phyloP scores from a whole-genome alignment of 2,797 vertebrate species.

The Pantherophis vulpinus region DNA sequence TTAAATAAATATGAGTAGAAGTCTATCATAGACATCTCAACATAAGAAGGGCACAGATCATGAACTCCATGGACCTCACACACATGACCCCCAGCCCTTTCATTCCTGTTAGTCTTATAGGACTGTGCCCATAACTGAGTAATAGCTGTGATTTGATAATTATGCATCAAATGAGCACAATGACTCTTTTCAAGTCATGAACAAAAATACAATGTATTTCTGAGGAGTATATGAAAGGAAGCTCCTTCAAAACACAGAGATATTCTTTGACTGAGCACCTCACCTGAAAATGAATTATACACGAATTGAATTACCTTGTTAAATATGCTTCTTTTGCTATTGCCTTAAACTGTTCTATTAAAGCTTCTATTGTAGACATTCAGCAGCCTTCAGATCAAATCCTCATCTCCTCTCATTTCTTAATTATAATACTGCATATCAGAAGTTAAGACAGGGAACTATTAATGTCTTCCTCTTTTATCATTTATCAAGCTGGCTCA shows the following conservation, averaged over 20 bases:
- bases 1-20: neutral
- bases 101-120: neutral
- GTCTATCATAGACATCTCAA: neutral
- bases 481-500: conserved; percentile 26
- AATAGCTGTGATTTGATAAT: neutral
- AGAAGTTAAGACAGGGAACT: neutral
- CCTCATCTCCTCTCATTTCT: conserved; percentile 1
- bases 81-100: neutral
- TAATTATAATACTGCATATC: conserved; percentile 24
- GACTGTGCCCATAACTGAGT: neutral
- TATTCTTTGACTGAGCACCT: neutral
- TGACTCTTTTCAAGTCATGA: neutral
- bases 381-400: neutral
- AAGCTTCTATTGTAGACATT: neutral
- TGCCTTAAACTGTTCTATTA: conserved; percentile 8
- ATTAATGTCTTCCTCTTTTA: neutral
- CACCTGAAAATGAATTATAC: neutral
- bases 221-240: neutral
- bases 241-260: neutral
- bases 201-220: neutral
- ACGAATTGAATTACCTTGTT: fast-evolving
- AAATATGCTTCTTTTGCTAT: neutral
- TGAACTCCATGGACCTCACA: neutral
- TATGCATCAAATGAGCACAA: neutral
- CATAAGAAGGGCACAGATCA: neutral